Evolutionary conservation across 2,797 vertebrate species (phyloP), one percentile per base, ranked within the genome.

Genomic region (Myoxocephalus aenaeus): DNA sequence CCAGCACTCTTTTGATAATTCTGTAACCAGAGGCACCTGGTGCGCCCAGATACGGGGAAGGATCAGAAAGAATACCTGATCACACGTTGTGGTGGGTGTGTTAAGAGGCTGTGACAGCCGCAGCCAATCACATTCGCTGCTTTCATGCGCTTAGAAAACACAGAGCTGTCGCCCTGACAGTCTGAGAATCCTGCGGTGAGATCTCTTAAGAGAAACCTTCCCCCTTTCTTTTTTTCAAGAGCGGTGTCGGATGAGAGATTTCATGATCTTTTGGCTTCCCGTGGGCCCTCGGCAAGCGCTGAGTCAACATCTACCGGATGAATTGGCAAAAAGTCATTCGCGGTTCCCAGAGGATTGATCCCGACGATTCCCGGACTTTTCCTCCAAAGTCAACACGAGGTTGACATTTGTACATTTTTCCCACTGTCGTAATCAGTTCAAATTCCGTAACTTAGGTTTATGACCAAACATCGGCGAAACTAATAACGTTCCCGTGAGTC

Each of bases 1-100:
- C 22, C 54, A 40, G 2, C 46, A 42, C 14, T 9, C 13, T 44
- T 54, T 22, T 29, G 20, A 27, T 14, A 3, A 22, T 34, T 17
- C 6, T 22, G 5, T 9, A 73, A n/a, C 18, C 34, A 54, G 70
- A 73, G 34, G 46, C 13, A 34, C 36, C 36, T 18, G 25, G 7
- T 29, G 38, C 13, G 54, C 2, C 27, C 34, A 15, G 48, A 65
- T 73, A 40, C 12, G 38, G 7, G 27, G 18, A 3, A 18, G 57
- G 36, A 64, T 50, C 14, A 64, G 29, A 68, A 13, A 48, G 48
- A 64, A 42, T 51, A 40, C 38, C 63, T 57, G 36, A 64, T 61
- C 51, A 54, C 22, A 54, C 51, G 13, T 27, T 20, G 40, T 3
- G 18, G 36, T 34, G 14, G 12, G 13, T 25, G 18, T 40, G 15